These are phyloP conservation scores for Prunella himalayana DNA, from an alignment of 2,113 vertebrate genomes.

Conservation along the genomic window DNA sequence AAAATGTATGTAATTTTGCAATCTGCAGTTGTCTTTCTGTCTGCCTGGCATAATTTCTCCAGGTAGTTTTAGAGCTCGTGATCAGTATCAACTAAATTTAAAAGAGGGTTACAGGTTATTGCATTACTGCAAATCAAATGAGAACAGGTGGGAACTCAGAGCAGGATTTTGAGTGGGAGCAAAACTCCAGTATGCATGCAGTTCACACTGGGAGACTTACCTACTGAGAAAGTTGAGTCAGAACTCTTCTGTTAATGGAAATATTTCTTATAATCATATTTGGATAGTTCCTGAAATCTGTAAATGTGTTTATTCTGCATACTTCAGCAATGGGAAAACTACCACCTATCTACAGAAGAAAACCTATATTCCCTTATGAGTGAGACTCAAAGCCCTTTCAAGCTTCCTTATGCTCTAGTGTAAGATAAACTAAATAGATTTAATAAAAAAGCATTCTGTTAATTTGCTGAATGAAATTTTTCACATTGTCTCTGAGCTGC, in stretches of 20 bases:
- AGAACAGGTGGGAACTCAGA: neutral
- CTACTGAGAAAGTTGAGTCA: neutral
- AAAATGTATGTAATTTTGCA: neutral
- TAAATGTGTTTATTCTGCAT: neutral
- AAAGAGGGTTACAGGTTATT: neutral
- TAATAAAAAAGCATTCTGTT: neutral
- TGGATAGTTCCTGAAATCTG: neutral
- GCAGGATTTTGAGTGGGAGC: neutral
- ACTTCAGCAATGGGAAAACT: neutral
- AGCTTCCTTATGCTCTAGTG: neutral
- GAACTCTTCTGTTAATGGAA: neutral
- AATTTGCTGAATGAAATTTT: neutral
- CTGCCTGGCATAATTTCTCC: neutral
- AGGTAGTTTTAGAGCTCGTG: neutral
- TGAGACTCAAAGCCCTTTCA: neutral
- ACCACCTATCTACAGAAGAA: neutral
- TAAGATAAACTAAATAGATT: neutral
- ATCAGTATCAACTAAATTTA: neutral
- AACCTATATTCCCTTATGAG: neutral
- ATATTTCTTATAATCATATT: neutral
- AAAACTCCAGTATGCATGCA: neutral
- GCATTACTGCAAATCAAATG: neutral
- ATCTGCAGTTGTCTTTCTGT: neutral
- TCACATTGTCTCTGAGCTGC: neutral
- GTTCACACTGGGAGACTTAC: neutral